Base-by-base conservation (phyloP, 2,797 vertebrate species). In the Pseudopleuronectes americanus region DNA sequence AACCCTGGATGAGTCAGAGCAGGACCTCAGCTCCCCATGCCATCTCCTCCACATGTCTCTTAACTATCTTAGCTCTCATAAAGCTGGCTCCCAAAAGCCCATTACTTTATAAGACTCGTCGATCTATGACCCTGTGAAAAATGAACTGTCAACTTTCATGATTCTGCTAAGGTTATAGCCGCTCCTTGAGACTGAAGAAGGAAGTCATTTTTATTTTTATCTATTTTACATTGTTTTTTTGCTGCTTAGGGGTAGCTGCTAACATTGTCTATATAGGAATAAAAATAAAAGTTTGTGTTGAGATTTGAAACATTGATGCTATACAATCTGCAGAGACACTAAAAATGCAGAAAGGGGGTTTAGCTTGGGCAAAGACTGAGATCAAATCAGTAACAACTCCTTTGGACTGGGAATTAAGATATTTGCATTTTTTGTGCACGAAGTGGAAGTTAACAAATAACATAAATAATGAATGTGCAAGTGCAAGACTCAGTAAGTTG, bases 121-220 rank as follows among this genome's bases (percentile, higher is more conserved):
- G 92, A 94, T 95, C 92, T 94, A 93, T 94, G 94, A 94, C 92
- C 92, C 91, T 91, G 90, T 95, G 95, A 95, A 94, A 95, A 95
- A 95, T 95, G 94, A 94, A 94, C 94, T 95, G 94, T 94, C 94
- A 95, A 90, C 92, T 94, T 95, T 94, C 93, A 95, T 95, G 94
- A 95, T 94, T 94, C 92, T 90, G 91, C 91, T 94, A 94, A 93
- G 92, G 92, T 94, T 95, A 94, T 90, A 89, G 89, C 90, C 41
- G 87, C 91, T 94, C 89, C 92, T 93, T 90, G 90, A 94, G 89
- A 92, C 88, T 86, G 78, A 76, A 80, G 71, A 76, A 87, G 78
- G 83, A 89, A 89, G 77, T 87, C 68, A 63, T 84, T 85, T 81
- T 69, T 84, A 33, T 68, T 45, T 16, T 60, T 58, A 22, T 60